Conservation (phyloP, 2,888 invertebrate species). For the Pasiphila rectangulata region DNA sequence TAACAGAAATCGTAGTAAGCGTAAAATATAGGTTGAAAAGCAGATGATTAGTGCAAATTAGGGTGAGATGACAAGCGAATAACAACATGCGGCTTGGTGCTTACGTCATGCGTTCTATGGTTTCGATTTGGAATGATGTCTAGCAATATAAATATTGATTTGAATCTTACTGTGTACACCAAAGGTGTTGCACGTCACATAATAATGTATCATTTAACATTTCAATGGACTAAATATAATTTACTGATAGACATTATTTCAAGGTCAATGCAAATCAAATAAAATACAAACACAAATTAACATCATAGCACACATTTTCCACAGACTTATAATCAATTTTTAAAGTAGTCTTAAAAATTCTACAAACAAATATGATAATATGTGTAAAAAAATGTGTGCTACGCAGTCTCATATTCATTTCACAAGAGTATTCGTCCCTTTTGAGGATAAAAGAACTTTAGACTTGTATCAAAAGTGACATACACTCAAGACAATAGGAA, state of each 20-base stretch:
- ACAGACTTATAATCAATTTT: background rate
- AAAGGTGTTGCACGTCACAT: no score
- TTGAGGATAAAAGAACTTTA: conserved; percentile 11
- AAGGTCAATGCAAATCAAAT: conserved; percentile 30
- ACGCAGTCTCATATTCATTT: conserved; percentile 17
- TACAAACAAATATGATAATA: no score
- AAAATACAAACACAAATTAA: conserved; percentile 23
- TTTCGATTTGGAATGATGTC: conserved; percentile 35
- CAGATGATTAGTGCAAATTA: conserved; percentile 60
- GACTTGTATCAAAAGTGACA: conserved; percentile 33
- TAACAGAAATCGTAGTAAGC: conserved; percentile 52
- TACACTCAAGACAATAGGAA: conserved; percentile 30
- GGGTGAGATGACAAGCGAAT: conserved; percentile 56
- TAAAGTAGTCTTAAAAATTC: no score
- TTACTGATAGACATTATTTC: conserved; percentile 27
- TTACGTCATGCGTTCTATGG: conserved; percentile 42
- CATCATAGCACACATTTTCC: conserved; percentile 18
- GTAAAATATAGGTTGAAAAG: conserved; percentile 55
- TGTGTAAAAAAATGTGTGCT: conserved; percentile 18
- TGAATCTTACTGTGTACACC: background rate
- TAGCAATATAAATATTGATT: conserved; percentile 18
- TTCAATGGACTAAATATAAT: background rate
- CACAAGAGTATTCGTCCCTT: conserved; percentile 21
- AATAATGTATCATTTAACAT: no score
- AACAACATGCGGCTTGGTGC: conserved; percentile 51